Conservation (phyloP, 2,113 vertebrate species). For the Agapornis roseicollis region DNA sequence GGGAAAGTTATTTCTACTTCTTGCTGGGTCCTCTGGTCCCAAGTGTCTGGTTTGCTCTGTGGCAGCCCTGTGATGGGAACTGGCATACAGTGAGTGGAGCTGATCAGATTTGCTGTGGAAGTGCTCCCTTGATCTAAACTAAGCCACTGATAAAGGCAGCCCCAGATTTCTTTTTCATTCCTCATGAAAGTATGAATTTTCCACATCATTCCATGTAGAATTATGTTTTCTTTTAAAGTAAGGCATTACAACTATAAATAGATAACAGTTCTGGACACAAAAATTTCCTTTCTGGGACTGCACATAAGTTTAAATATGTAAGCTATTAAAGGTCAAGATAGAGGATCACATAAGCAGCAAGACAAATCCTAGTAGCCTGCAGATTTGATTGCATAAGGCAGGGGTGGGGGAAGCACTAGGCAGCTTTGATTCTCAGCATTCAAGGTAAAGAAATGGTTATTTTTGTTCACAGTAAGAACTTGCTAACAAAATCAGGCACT, state of each 20-base stretch:
- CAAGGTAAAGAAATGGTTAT: neutral
- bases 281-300: neutral
- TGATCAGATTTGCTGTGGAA: neutral
- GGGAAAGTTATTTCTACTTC: neutral
- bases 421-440: neutral
- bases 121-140: neutral
- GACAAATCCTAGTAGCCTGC: neutral
- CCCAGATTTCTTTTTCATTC: neutral
- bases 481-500: neutral
- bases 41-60: fast-evolving
- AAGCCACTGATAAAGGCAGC: neutral
- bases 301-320: neutral
- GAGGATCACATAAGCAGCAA: neutral
- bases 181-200: neutral
- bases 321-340: neutral
- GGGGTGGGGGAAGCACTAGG: neutral
- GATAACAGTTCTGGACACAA: neutral
- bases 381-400: neutral
- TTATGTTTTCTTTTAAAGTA: neutral
- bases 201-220: neutral
- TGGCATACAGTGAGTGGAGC: fast-evolving
- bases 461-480: neutral
- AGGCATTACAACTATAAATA: neutral
- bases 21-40: neutral
- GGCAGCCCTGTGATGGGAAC: neutral